Evolutionary conservation across 2,888 invertebrate species (phyloP), one percentile per base, ranked within the genome.

Genomic region (Branchinecta sandiegonensis): DNA sequence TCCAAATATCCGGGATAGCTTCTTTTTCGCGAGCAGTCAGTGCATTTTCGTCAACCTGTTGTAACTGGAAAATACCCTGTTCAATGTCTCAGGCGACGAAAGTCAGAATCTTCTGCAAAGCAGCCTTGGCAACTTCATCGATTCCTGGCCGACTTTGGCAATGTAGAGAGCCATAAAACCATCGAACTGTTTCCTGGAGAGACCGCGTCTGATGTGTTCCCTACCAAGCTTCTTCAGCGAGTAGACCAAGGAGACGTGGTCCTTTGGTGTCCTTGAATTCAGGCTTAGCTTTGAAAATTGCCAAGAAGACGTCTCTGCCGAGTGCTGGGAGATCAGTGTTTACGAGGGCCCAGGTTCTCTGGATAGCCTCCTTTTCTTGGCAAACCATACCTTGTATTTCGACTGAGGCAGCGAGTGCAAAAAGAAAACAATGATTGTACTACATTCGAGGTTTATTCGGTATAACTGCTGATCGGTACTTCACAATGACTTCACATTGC

Each of bases 151-250:
- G 14, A 56, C 14, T 56, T 56, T 9, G 56, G 56, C 56, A 56
- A 56, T 56, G 56, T 56, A 56, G n/a, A 56, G 56, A n/a, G n/a
- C 56, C n/a, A 56, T 14, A 56, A 56, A 56, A 23, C 23, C 23
- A 23, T 23, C 23, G 56, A 56, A 56, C 9, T 56, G 56, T 10
- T 56, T 56, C 56, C 9, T 56, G 17, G 56, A 56, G 56, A 56
- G 56, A 56, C 56, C 56, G 9, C 56, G 56, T 56, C 17, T 56
- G 56, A 56, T 56, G 17, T 56, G 56, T 56, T 56, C 56, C 17
- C 56, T 56, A 8, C 56, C 56, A 56, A 56, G 56, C 17, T 56
- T 56, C 56, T 56, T 56, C 0, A 56, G 17, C 56, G 7, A 9
- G 56, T 56, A 56, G 56, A 56, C 56, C 8, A 56, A 56, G 1